A percentile compares a stretch with the other conserved stretches of the same genome.
These are phyloP conservation scores for Grallaria varia DNA, from an alignment of 2,113 vertebrate species.

Conservation along the genomic window DNA sequence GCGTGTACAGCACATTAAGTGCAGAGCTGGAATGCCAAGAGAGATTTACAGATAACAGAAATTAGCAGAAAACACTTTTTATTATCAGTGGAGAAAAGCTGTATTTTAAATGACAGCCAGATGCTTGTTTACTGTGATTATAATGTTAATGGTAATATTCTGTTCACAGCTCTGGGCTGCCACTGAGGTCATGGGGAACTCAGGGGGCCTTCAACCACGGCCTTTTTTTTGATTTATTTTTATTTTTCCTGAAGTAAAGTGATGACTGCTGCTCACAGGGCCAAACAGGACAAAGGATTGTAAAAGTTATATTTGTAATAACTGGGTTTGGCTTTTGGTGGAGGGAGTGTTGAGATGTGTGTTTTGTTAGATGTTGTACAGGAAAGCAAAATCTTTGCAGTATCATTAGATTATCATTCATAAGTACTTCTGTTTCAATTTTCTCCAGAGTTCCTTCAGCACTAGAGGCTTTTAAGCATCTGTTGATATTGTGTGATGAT, in stretches of 20 bases:
- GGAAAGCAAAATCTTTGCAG: conserved; percentile 38
- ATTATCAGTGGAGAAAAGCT: neutral
- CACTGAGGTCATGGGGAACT: neutral
- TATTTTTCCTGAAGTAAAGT: neutral
- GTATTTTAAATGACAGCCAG: conserved; percentile 37
- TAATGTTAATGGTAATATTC: neutral
- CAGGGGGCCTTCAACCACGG: neutral
- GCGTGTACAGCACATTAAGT: neutral
- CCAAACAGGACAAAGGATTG: neutral
- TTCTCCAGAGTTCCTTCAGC: conserved; percentile 49
- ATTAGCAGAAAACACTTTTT: conserved; percentile 48
- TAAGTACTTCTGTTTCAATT: conserved; percentile 51
- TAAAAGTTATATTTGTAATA: neutral
- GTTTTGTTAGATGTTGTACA: neutral
- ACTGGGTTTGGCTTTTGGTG: neutral
- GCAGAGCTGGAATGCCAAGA: neutral
- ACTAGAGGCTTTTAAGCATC: conserved; percentile 67
- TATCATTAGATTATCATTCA: conserved; percentile 39
- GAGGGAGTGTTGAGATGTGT: neutral
- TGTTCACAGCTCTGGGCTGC: neutral
- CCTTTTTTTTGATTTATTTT: too few species aligned
- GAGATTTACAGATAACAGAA: conserved; percentile 56
- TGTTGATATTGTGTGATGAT: conserved; percentile 41
- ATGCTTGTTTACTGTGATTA: conserved; percentile 39
- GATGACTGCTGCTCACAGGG: neutral